Percentiles rank a stretch among this genome's conserved stretches.
Conservation (phyloP, 2,888 invertebrate genomes). For the Prenolepis imparis region DNA sequence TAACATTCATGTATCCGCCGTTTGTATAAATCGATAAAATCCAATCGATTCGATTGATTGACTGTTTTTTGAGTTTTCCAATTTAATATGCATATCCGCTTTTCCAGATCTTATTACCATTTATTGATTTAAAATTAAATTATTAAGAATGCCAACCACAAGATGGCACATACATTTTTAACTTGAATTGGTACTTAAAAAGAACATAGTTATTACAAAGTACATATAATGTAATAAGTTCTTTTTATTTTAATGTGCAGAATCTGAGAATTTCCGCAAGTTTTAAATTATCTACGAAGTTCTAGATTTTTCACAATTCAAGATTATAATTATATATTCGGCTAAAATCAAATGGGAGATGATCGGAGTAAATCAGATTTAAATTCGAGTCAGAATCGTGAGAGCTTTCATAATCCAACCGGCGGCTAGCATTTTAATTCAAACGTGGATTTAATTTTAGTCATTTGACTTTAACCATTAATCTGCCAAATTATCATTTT, state of each 20-base stretch:
- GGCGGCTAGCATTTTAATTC: not conserved
- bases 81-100: not conserved
- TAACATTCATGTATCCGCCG: not conserved
- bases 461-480: not conserved
- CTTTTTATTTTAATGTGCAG: not conserved
- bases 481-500: slow-evolving; percentile 13
- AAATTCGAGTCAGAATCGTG: not conserved
- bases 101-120: not conserved
- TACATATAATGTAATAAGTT: not conserved
- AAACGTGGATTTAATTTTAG: slow-evolving; percentile 10
- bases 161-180: not conserved
- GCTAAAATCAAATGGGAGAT: not conserved
- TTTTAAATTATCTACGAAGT: slow-evolving; percentile 3
- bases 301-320: not conserved
- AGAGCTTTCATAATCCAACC: not conserved
- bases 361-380: slow-evolving; percentile 2
- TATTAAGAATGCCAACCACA: not conserved
- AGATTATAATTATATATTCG: not conserved
- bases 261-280: not conserved
- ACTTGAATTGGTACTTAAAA: not conserved
- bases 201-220: not conserved
- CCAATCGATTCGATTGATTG: not conserved
- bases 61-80: not conserved
- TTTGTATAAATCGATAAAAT: not conserved
- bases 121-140: not conserved